Percentiles rank a stretch among this genome's conserved stretches.
phyloP scores from a whole-genome alignment of 2,113 vertebrate species.

The Leiothrix lutea region DNA sequence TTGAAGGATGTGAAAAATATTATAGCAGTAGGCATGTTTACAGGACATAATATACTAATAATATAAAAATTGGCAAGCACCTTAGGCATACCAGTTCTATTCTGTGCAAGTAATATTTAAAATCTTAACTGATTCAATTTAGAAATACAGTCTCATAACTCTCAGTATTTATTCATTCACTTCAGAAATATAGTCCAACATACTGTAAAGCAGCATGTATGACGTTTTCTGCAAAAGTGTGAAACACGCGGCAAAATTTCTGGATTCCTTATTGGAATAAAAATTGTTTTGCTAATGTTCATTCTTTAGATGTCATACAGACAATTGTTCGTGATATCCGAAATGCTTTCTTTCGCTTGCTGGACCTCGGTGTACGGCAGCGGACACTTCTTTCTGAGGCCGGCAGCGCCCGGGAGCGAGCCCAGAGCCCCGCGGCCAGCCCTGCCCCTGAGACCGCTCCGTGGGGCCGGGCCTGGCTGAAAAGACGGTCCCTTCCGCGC shows the following conservation, averaged over 20 bases:
- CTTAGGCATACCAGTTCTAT: rapidly evolving
- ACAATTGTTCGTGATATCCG: rapidly evolving
- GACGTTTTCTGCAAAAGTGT: rapidly evolving
- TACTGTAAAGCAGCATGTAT: rapidly evolving
- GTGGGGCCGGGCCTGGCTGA: rapidly evolving
- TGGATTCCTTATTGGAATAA: background rate
- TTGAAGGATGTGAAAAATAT: rapidly evolving
- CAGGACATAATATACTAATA: background rate
- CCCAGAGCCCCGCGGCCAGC: rapidly evolving
- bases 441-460: rapidly evolving
- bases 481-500: rapidly evolving
- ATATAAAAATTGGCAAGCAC: background rate
- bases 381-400: rapidly evolving
- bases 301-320: background rate
- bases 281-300: rapidly evolving
- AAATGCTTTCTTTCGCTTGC: rapidly evolving
- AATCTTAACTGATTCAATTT: background rate
- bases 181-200: background rate
- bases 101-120: background rate
- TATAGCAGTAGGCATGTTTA: rapidly evolving
- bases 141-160: background rate
- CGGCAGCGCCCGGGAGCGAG: rapidly evolving
- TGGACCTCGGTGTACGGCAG: rapidly evolving
- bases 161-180: background rate
- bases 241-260: rapidly evolving